Evolutionary conservation across 2,113 vertebrate genomes (phyloP).

Genomic region (Scomber scombrus): DNA sequence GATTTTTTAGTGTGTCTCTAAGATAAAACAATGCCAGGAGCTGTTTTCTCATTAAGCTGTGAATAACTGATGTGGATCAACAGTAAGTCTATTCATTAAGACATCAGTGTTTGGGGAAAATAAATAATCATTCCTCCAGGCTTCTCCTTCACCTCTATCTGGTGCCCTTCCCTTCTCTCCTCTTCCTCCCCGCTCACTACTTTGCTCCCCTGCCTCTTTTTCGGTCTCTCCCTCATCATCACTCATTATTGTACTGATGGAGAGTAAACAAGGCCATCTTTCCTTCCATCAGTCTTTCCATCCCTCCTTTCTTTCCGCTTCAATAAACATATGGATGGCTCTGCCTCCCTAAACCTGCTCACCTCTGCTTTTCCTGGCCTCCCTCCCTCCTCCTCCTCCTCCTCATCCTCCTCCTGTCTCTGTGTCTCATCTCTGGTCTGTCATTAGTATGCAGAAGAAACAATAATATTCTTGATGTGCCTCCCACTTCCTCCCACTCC

Average conservation of each 20-base stretch:
- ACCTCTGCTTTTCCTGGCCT: constrained; percentile 31
- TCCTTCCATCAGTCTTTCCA: constrained; percentile 35
- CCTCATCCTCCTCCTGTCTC: constrained; percentile 1
- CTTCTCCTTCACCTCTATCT: constrained; percentile 38
- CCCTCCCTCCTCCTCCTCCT: not conserved
- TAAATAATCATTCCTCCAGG: constrained; percentile 7
- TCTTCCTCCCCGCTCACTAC: constrained; percentile 4
- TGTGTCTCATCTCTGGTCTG: constrained; percentile 32
- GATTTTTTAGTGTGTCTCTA: constrained; percentile 24
- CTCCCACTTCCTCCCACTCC: constrained; percentile 43
- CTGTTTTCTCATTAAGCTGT: constrained; percentile 20
- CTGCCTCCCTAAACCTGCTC: constrained; percentile 33
- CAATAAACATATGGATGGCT: constrained; percentile 41
- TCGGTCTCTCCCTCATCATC: constrained; percentile 40
- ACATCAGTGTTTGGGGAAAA: not conserved
- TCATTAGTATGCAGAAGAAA: constrained; percentile 67
- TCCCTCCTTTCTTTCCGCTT: constrained; percentile 27
- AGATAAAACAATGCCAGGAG: constrained; percentile 7
- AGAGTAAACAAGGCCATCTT: constrained; percentile 62
- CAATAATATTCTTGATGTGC: constrained; percentile 47
- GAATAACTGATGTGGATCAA: constrained; percentile 38
- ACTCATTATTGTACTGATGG: constrained; percentile 58
- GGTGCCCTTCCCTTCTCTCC: constrained; percentile 18
- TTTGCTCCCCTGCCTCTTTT: constrained; percentile 14
- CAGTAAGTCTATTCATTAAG: constrained; percentile 21